A percentile compares a stretch with the other conserved stretches of the same genome.
phyloP scores from a whole-genome alignment of 2,797 vertebrate genomes.

The Dryobates pubescens region DNA sequence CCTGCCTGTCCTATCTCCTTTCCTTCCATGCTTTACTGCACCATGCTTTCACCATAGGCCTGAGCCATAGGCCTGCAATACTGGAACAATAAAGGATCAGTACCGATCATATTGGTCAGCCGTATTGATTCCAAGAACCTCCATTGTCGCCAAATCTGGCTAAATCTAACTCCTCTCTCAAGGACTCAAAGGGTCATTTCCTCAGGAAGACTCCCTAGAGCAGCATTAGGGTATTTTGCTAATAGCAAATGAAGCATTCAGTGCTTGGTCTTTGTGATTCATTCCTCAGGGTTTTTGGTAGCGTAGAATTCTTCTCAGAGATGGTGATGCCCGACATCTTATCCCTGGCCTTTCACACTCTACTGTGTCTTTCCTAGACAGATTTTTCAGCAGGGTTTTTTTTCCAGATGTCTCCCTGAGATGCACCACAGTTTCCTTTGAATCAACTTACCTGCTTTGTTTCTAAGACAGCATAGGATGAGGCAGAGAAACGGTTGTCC shows the following conservation, averaged over 20 bases:
- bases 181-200: neutral
- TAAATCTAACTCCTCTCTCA: neutral
- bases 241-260: neutral
- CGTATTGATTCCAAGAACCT: too few species aligned
- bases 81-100: too few species aligned
- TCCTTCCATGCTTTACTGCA: too few species aligned
- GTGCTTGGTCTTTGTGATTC: neutral
- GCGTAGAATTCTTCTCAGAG: neutral
- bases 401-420: neutral
- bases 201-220: neutral
- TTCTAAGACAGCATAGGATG: neutral
- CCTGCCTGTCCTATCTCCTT: too few species aligned
- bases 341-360: neutral
- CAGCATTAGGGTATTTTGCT: neutral
- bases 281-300: neutral
- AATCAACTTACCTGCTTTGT: neutral
- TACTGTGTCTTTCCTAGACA: neutral
- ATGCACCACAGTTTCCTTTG: neutral
- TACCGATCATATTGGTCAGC: too few species aligned
- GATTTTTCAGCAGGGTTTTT: neutral
- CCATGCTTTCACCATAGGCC: too few species aligned
- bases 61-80: too few species aligned
- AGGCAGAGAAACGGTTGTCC: neutral
- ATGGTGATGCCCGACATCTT: neutral
- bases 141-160: too few species aligned